Evolutionary conservation across 2,888 invertebrate species (phyloP).

Genomic region (Periphyllus acericola): DNA sequence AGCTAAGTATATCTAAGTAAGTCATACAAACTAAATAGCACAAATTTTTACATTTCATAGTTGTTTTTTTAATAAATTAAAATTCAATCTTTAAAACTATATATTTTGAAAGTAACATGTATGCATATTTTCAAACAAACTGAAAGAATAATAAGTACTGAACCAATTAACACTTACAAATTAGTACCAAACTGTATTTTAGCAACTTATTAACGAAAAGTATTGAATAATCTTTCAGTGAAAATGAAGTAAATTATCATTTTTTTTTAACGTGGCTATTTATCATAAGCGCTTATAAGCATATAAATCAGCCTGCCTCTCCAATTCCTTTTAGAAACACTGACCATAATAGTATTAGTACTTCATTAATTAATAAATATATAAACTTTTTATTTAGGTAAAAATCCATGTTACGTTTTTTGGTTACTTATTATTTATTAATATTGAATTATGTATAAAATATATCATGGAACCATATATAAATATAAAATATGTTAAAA

Average conservation of each 20-base stretch:
- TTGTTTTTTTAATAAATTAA: background rate
- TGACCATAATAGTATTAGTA: conserved; percentile 16
- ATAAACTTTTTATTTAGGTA: conserved; percentile 36
- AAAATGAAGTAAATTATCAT: background rate
- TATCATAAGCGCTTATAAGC: background rate
- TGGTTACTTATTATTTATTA: conserved; percentile 1
- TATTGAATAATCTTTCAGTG: background rate
- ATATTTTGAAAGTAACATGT: too few relatives aligned
- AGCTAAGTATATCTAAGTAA: background rate
- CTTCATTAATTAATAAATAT: conserved; percentile 14
- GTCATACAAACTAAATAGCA: background rate
- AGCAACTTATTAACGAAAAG: background rate
- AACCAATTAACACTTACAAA: background rate
- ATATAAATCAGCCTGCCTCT: conserved; percentile 8
- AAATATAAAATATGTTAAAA: conserved; percentile 5
- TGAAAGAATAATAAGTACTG: background rate
- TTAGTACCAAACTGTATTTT: too few relatives aligned
- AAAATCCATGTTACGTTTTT: background rate
- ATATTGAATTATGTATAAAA: conserved; percentile 21
- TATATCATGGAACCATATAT: conserved; percentile 31
- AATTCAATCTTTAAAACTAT: background rate
- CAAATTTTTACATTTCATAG: background rate
- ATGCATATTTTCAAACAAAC: background rate
- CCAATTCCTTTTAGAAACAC: conserved; percentile 18
- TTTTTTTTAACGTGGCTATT: background rate